These are phyloP conservation scores for Serripes groenlandicus DNA, from an alignment of 2,888 invertebrate genomes.

Conservation along the genomic window DNA sequence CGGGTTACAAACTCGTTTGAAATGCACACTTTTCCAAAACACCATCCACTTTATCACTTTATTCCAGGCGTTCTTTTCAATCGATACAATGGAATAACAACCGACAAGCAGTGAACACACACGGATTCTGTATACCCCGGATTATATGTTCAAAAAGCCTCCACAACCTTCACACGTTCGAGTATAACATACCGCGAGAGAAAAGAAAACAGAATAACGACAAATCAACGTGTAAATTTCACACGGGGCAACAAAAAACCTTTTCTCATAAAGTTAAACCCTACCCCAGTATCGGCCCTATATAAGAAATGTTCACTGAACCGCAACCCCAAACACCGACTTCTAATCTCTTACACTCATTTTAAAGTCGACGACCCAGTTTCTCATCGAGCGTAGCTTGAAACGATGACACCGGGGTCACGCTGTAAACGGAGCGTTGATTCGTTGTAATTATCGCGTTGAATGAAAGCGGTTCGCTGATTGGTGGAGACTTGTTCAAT, in stretches of 20 bases:
- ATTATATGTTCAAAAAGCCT: not conserved
- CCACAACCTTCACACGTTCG: slow-evolving; percentile 15
- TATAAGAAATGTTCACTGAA: slow-evolving; percentile 17
- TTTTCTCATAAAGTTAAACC: slow-evolving; percentile 15
- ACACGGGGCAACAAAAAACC: slow-evolving; percentile 16
- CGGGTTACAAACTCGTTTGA: no score
- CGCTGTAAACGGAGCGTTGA: slow-evolving; percentile 45
- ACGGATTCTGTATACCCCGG: not conserved
- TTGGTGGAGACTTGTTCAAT: slow-evolving; percentile 69
- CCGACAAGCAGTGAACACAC: not conserved
- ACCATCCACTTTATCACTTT: no score
- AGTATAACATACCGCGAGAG: not conserved
- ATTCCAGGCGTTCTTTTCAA: no score
- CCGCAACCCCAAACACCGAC: slow-evolving; percentile 25
- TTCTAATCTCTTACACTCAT: not conserved
- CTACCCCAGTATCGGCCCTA: slow-evolving; percentile 11
- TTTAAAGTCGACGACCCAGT: not conserved
- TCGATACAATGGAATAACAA: not conserved
- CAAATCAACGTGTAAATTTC: slow-evolving; percentile 11
- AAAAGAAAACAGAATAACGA: not conserved
- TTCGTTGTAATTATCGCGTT: slow-evolving; percentile 46
- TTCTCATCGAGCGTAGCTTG: not conserved
- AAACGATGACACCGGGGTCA: slow-evolving; percentile 57
- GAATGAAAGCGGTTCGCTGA: slow-evolving; percentile 46
- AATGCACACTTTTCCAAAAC: no score